These are phyloP conservation scores for Echiichthys vipera DNA, from an alignment of 2,797 vertebrate species.

Conservation along the genomic window DNA sequence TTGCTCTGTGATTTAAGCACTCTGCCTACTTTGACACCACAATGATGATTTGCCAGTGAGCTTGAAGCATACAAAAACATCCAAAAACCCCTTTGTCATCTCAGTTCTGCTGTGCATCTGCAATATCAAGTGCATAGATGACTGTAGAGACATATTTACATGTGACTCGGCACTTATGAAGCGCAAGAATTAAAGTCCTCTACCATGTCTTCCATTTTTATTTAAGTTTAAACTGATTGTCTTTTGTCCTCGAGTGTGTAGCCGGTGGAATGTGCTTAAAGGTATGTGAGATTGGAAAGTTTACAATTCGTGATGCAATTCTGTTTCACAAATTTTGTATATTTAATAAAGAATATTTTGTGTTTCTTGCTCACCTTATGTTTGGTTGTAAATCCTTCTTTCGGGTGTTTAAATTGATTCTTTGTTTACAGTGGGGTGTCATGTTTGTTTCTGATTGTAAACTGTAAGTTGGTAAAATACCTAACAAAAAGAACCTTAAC, in stretches of 20 bases:
- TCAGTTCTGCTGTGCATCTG: conserved; percentile 49
- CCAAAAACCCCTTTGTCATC: conserved; percentile 30
- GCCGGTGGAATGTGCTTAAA: conserved; percentile 74
- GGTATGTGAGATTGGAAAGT: conserved; percentile 80
- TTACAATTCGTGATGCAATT: conserved; percentile 87
- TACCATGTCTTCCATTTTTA: conserved; percentile 78
- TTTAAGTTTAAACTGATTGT: conserved; percentile 72
- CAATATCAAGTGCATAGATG: conserved; percentile 52
- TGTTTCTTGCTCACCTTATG: conserved; percentile 81
- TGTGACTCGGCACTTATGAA: conserved; percentile 63
- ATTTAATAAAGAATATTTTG: conserved; percentile 87
- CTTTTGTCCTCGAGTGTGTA: conserved; percentile 69
- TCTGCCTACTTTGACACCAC: conserved; percentile 43
- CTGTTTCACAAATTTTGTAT: conserved; percentile 86
- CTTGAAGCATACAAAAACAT: conserved; percentile 48
- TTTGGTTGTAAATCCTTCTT: conserved; percentile 58
- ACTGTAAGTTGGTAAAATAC: not conserved
- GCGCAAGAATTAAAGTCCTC: conserved; percentile 51
- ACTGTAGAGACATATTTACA: conserved; percentile 59
- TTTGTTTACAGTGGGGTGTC: not conserved
- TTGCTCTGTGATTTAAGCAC: conserved; percentile 68
- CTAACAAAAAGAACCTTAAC: too few relatives aligned
- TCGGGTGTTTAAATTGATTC: not conserved
- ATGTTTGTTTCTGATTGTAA: not conserved
- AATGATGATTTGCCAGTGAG: conserved; percentile 47